These are phyloP conservation scores for Picathartes gymnocephalus DNA, from an alignment of 2,113 vertebrate species.

Conservation along the genomic window DNA sequence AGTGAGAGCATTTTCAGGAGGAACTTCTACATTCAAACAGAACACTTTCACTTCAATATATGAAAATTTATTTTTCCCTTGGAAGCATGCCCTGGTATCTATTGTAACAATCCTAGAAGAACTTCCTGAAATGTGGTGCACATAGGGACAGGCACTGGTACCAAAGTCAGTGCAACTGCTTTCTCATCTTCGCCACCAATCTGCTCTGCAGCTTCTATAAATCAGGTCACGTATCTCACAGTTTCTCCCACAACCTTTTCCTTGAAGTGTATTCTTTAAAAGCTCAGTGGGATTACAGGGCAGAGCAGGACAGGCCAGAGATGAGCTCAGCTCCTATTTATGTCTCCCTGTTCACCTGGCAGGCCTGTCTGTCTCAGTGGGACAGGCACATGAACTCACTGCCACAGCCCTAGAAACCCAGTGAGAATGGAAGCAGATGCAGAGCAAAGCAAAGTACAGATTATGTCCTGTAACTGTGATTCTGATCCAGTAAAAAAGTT, in stretches of 20 bases:
- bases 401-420: neutral
- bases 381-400: neutral
- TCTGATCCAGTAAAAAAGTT: neutral
- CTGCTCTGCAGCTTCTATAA: neutral
- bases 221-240: neutral
- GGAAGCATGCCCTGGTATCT: neutral
- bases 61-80: neutral
- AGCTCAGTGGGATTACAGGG: neutral
- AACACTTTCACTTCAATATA: neutral
- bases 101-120: neutral
- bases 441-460: neutral
- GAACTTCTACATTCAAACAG: neutral
- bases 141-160: neutral
- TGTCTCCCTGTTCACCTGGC: neutral
- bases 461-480: neutral
- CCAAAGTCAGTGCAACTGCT: neutral
- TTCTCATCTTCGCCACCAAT: neutral
- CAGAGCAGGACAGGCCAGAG: accelerated
- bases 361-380: neutral
- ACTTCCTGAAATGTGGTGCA: neutral
- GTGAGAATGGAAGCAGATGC: accelerated
- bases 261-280: neutral
- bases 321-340: slow-evolving; percentile 1
- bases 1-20: neutral
- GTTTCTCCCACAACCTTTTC: neutral